Evolutionary conservation across 2,113 vertebrate species (phyloP).

Genomic region (Melanocharis versteri): DNA sequence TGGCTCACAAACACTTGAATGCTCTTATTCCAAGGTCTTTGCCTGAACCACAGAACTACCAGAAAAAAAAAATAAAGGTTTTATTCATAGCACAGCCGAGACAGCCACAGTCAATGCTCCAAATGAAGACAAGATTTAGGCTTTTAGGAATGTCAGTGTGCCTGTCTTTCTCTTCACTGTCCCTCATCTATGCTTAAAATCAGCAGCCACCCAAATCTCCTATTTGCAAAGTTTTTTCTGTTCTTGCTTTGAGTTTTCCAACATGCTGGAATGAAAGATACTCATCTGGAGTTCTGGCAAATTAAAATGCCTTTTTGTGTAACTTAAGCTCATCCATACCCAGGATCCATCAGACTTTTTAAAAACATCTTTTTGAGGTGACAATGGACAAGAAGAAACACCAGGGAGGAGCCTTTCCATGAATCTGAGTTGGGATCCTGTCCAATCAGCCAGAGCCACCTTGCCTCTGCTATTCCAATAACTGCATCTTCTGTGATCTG

Average conservation of each 20-base stretch:
- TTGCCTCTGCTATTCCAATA: neutral
- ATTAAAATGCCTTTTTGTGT: neutral
- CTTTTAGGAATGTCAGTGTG: neutral
- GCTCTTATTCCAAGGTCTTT: neutral
- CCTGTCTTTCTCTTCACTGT: neutral
- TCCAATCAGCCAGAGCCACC: neutral
- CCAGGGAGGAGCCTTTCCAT: neutral
- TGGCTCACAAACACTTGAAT: neutral
- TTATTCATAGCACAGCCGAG: neutral
- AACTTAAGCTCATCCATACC: neutral
- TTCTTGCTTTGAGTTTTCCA: neutral
- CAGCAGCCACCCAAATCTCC: neutral
- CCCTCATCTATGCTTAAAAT: neutral
- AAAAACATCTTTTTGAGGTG: neutral
- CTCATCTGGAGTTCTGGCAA: neutral
- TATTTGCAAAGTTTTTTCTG: neutral
- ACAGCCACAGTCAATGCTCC: neutral
- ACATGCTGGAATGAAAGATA: neutral
- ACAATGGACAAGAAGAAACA: neutral
- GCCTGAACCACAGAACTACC: neutral
- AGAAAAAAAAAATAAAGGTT: neutral
- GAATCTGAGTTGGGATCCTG: neutral
- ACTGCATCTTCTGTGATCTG: neutral
- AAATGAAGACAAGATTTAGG: neutral
- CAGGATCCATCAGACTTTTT: neutral